phyloP scores from a whole-genome alignment of 1,140 invertebrate species.

The Apocrypta bakeri region DNA sequence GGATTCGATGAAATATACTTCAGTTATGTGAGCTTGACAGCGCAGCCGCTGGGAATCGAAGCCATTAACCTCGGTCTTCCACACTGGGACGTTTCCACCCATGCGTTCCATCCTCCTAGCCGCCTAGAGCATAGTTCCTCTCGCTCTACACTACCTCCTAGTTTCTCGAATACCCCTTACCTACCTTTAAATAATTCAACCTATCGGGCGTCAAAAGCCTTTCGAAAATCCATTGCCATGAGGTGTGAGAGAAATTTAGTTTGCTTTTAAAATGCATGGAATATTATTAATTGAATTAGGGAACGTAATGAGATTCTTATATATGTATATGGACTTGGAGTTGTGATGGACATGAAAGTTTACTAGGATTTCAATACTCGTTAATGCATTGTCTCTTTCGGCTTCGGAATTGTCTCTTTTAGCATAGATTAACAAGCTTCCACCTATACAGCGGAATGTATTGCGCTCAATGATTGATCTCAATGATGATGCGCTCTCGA shows the following conservation, averaged over 20 bases:
- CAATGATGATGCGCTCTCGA: too few species aligned
- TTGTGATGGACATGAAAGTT: too few species aligned
- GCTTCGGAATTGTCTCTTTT: too few species aligned
- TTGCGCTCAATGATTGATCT: too few species aligned
- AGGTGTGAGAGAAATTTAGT: not conserved
- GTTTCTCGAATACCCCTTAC: too few species aligned
- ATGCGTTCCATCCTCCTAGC: not conserved
- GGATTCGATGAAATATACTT: not conserved
- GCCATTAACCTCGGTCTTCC: constrained; percentile 1
- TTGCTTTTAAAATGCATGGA: not conserved
- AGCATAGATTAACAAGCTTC: too few species aligned
- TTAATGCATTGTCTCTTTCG: too few species aligned
- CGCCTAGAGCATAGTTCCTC: not conserved
- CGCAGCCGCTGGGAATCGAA: not conserved
- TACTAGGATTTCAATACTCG: too few species aligned
- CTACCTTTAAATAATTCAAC: not conserved
- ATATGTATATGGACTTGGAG: too few species aligned
- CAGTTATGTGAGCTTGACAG: not conserved
- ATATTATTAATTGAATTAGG: not conserved
- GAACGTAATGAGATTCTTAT: too few species aligned
- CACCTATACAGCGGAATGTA: too few species aligned
- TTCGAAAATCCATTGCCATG: not conserved
- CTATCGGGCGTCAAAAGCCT: not conserved
- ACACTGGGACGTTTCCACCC: not conserved
- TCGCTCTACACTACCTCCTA: not conserved